Conservation (phyloP, 2,113 vertebrate genomes). For the Pachypanchax playfairii region DNA sequence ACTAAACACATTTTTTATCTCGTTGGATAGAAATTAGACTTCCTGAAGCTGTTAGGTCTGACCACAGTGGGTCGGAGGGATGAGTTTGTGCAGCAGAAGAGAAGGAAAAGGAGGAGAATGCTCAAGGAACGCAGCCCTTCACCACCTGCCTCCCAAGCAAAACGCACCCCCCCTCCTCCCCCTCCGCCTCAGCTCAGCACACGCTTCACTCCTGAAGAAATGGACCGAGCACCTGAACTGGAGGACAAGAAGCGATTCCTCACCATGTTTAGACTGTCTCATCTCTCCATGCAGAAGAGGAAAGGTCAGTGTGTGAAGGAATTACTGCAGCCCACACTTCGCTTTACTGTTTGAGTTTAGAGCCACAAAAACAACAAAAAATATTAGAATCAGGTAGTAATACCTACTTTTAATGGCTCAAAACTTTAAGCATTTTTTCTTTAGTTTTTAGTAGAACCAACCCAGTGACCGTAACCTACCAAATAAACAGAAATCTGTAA, state of each 20-base stretch:
- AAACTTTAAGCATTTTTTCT: conserved; percentile 4
- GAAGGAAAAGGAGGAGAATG: conserved; percentile 92
- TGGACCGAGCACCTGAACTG: conserved; percentile 93
- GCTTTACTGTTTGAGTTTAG: no score
- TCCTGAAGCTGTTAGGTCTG: conserved; percentile 90
- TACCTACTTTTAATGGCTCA: neutral
- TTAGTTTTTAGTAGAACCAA: neutral
- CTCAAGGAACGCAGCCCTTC: conserved; percentile 94
- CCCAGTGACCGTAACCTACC: conserved; percentile 7
- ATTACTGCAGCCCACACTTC: neutral
- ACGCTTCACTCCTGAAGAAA: conserved; percentile 93
- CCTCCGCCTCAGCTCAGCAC: conserved; percentile 88
- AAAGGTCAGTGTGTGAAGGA: conserved; percentile 81
- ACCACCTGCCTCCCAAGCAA: conserved; percentile 82
- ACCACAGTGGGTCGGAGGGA: conserved; percentile 91
- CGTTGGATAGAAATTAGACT: conserved; percentile 90
- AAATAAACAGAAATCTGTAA: conserved; percentile 8
- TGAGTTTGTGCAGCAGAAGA: conserved; percentile 90
- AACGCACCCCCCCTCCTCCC: conserved; percentile 83
- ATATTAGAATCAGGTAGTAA: no score
- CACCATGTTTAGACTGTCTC: conserved; percentile 93
- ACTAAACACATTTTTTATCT: neutral
- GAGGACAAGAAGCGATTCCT: conserved; percentile 97
- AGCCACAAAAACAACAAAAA: no score
- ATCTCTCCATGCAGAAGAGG: conserved; percentile 90